A percentile compares a stretch with the other conserved stretches of the same genome.
Conservation (phyloP, 2,888 invertebrate genomes). For the Magallana nippona region DNA sequence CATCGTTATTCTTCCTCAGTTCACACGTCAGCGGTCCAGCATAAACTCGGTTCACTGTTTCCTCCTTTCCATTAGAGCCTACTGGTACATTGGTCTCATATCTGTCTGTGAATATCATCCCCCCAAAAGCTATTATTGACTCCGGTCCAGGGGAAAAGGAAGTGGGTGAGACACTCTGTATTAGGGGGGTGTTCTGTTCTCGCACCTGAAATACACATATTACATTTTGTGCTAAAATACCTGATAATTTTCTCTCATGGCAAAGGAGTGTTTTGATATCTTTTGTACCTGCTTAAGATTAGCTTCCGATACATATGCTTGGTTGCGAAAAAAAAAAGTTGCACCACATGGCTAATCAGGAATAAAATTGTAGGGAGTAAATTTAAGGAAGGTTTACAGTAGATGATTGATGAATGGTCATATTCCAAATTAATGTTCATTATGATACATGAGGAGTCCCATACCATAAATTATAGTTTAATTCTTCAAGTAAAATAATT, state of each 20-base stretch:
- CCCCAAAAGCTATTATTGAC: slow-evolving; percentile 54
- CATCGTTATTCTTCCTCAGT: slow-evolving; percentile 4
- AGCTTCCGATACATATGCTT: too few species aligned
- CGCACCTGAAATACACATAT: slow-evolving; percentile 31
- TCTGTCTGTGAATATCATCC: slow-evolving; percentile 62
- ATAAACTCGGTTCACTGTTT: slow-evolving; percentile 45
- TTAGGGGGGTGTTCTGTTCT: slow-evolving; percentile 51
- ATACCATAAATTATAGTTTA: too few species aligned
- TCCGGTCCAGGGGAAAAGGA: slow-evolving; percentile 55
- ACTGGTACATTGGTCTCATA: slow-evolving; percentile 61
- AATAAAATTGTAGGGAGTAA: neutral
- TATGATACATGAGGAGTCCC: too few species aligned
- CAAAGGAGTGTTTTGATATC: too few species aligned
- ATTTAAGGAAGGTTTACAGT: too few species aligned
- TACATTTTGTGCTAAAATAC: too few species aligned
- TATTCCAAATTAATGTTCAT: too few species aligned
- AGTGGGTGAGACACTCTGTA: slow-evolving; percentile 53
- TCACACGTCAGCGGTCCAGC: slow-evolving; percentile 19
- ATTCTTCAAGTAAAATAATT: too few species aligned
- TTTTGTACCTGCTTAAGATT: too few species aligned
- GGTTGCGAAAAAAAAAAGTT: neutral
- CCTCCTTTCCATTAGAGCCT: slow-evolving; percentile 56
- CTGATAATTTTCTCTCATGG: too few species aligned
- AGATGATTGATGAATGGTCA: too few species aligned
- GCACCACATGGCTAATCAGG: neutral